Conservation (phyloP, 2,113 vertebrate species). For the Colinus virginianus region DNA sequence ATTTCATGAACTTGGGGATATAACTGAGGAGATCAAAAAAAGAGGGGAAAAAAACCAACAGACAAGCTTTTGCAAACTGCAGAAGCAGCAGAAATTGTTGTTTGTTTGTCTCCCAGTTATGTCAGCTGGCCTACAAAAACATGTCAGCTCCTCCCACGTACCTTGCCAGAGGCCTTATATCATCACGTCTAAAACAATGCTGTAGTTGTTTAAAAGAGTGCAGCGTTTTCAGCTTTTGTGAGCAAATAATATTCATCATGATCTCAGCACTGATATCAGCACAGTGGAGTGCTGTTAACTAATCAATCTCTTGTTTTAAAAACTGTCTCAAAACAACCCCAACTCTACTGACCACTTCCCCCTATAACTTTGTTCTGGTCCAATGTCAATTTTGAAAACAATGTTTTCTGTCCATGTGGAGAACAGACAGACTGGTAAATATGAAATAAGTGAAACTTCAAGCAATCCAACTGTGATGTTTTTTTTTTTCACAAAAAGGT, state of each 20-base stretch:
- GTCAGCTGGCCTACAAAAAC: slow-evolving; percentile 42
- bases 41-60: background rate
- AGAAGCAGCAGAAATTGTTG: background rate
- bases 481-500: background rate
- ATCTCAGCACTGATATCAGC: background rate
- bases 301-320: background rate
- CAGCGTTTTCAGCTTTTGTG: background rate
- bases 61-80: background rate
- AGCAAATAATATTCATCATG: background rate
- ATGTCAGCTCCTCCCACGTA: slow-evolving; percentile 16
- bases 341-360: background rate
- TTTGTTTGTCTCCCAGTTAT: slow-evolving; percentile 6
- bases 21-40: background rate
- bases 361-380: background rate
- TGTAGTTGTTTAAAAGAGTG: slow-evolving; percentile 3
- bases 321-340: background rate
- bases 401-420: background rate
- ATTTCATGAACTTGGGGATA: slow-evolving; percentile 9
- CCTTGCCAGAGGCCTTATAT: background rate
- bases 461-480: background rate
- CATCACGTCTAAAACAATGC: slow-evolving; percentile 42
- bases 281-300: background rate
- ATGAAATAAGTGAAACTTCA: background rate
- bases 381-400: background rate
- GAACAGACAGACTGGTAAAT: background rate